These are phyloP conservation scores for Tetropium fuscum DNA, from an alignment of 2,888 invertebrate species.

Conservation along the genomic window DNA sequence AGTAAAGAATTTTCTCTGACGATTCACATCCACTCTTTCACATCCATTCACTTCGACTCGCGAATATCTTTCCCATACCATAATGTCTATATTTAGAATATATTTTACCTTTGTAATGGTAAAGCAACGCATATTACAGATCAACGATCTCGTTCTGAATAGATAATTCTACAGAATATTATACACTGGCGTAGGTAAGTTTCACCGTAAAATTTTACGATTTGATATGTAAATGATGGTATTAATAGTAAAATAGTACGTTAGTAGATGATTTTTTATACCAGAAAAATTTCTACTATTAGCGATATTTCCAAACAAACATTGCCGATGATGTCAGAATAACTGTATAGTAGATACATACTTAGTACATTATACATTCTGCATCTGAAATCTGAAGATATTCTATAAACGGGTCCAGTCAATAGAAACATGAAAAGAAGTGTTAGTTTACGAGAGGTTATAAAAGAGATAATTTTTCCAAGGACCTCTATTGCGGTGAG, in stretches of 20 bases:
- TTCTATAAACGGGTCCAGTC: too few species aligned
- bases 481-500: too few species aligned
- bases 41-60: conserved; percentile 14
- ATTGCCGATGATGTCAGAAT: too few species aligned
- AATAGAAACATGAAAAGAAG: too few species aligned
- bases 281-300: too few species aligned
- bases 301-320: too few species aligned
- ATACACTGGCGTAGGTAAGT: conserved; percentile 3
- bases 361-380: too few species aligned
- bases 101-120: conserved; percentile 7
- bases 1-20: conserved; percentile 7
- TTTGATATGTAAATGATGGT: not conserved
- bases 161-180: conserved; percentile 1
- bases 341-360: too few species aligned
- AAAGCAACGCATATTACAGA: not conserved
- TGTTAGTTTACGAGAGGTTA: too few species aligned
- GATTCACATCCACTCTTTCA: conserved; percentile 4
- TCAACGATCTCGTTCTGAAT: conserved; percentile 11
- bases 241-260: not conserved
- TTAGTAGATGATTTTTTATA: too few species aligned
- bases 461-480: too few species aligned
- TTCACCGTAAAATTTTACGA: not conserved
- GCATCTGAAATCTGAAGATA: too few species aligned
- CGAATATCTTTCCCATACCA: conserved; percentile 6
- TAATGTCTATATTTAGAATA: conserved; percentile 24